These are phyloP conservation scores for Acanthoscelides obtectus DNA, from an alignment of 2,888 invertebrate genomes.

Conservation along the genomic window DNA sequence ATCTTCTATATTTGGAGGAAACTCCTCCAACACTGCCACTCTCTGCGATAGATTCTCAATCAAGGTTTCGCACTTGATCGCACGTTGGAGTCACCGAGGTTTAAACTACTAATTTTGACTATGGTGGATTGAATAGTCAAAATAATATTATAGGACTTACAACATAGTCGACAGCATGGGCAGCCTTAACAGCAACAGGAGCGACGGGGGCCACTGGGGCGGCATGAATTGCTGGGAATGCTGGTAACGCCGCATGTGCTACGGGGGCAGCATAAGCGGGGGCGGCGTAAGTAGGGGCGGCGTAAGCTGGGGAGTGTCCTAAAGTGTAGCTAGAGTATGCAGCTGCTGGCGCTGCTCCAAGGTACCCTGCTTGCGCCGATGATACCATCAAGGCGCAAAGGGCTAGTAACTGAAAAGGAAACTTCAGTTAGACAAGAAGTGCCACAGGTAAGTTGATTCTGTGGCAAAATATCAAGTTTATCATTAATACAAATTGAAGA, in stretches of 20 bases:
- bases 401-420: constrained; percentile 37
- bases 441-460: too few relatives aligned
- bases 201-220: constrained; percentile 9
- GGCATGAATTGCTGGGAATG: constrained; percentile 9
- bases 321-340: constrained; percentile 25
- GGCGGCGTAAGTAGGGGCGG: constrained; percentile 20
- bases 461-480: too few relatives aligned
- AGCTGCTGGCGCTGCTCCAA: constrained; percentile 40
- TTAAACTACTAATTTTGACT: too few relatives aligned
- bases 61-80: too few relatives aligned
- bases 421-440: too few relatives aligned
- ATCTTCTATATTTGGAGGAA: too few relatives aligned
- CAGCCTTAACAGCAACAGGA: constrained; percentile 33
- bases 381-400: constrained; percentile 39
- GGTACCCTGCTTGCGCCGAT: constrained; percentile 51
- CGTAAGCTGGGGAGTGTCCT: constrained; percentile 20
- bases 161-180: constrained; percentile 36
- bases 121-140: too few relatives aligned
- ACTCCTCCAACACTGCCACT: too few relatives aligned
- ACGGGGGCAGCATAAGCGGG: constrained; percentile 21
- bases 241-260: constrained; percentile 22
- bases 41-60: too few relatives aligned
- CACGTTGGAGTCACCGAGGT: too few relatives aligned
- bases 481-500: too few relatives aligned
- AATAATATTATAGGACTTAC: too few relatives aligned